These are phyloP conservation scores for Drosophila algonquin DNA, from an alignment of 2,888 invertebrate genomes.

Conservation along the genomic window DNA sequence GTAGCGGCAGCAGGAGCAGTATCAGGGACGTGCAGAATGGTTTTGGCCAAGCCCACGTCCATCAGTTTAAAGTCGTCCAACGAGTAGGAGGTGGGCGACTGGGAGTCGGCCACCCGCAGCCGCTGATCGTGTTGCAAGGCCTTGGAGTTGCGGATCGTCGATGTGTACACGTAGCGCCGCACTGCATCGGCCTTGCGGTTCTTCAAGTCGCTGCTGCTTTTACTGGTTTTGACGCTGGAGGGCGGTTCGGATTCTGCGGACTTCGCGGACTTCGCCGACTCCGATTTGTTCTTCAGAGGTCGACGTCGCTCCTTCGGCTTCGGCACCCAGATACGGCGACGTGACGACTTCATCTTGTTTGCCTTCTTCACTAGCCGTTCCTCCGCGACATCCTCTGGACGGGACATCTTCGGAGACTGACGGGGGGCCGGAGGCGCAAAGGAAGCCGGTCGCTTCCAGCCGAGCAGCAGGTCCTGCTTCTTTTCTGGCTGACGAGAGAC, in stretches of 20 bases:
- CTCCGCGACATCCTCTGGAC: rapidly evolving
- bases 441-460: constrained; percentile 53
- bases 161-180: background rate
- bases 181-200: background rate
- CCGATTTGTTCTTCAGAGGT: background rate
- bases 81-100: background rate
- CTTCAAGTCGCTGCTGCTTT: too few species aligned
- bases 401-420: background rate
- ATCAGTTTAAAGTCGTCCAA: constrained; percentile 3
- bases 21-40: too few species aligned
- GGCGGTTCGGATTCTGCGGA: background rate
- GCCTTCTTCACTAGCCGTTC: constrained; percentile 3
- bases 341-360: constrained; percentile 28
- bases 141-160: background rate
- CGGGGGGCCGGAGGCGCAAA: too few species aligned
- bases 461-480: constrained; percentile 36
- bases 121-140: background rate
- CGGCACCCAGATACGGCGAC: background rate
- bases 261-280: background rate
- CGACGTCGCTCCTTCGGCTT: background rate
- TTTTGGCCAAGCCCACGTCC: constrained; percentile 23
- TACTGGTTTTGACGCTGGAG: background rate
- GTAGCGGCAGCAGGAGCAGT: background rate
- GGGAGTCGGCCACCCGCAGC: background rate
- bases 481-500: background rate